phyloP scores from a whole-genome alignment of 2,113 vertebrate species.

The Oryzias javanicus region DNA sequence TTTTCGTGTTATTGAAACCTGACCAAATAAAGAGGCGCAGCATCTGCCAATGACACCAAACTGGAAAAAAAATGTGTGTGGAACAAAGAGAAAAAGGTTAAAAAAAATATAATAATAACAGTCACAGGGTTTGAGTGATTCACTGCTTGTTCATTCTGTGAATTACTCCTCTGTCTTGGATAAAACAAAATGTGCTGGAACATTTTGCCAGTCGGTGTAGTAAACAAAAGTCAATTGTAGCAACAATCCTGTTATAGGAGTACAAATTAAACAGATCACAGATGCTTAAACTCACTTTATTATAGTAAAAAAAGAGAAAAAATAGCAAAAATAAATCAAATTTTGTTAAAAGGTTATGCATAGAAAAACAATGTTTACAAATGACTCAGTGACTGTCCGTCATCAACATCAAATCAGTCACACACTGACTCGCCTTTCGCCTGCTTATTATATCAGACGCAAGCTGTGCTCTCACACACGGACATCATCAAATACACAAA shows the following conservation, averaged over 20 bases:
- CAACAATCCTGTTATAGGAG: conserved; percentile 21
- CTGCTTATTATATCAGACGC: conserved; percentile 42
- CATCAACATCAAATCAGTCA: conserved; percentile 52
- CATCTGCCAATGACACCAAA: conserved; percentile 67
- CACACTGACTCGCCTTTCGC: conserved; percentile 41
- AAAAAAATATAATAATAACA: conserved; percentile 38
- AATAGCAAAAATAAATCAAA: conserved; percentile 27
- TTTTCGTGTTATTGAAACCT: conserved; percentile 68
- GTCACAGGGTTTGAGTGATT: conserved; percentile 50
- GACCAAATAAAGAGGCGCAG: conserved; percentile 61
- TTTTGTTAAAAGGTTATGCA: conserved; percentile 31
- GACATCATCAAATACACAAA: neutral
- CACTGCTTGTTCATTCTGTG: conserved; percentile 51
- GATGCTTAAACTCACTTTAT: conserved; percentile 4
- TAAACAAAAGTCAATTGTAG: conserved; percentile 53
- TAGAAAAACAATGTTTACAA: conserved; percentile 40
- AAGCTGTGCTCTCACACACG: conserved; percentile 32
- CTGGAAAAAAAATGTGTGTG: conserved; percentile 32
- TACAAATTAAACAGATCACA: conserved; percentile 38
- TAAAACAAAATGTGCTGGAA: conserved; percentile 55
- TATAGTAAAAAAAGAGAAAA: conserved; percentile 27
- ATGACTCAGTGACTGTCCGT: conserved; percentile 47
- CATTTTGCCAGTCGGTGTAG: conserved; percentile 44
- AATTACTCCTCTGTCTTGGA: conserved; percentile 43
- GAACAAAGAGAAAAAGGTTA: conserved; percentile 22